phyloP scores from a whole-genome alignment of 2,113 vertebrate genomes.

The Sapayoa aenigma region DNA sequence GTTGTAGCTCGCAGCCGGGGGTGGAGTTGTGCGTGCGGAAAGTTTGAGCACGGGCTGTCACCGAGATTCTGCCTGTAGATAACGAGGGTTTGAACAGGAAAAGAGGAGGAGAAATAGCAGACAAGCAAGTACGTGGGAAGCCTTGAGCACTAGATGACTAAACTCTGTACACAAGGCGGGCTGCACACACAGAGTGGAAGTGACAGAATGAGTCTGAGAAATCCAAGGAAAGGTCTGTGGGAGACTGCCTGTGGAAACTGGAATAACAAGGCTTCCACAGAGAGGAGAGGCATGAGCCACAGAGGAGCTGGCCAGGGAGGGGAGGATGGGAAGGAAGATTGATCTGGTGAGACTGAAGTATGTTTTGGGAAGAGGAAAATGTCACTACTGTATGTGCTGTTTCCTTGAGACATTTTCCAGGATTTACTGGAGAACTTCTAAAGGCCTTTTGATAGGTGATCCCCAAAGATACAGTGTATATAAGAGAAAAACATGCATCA shows the following conservation, averaged over 20 bases:
- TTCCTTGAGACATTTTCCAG: not conserved
- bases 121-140: not conserved
- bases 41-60: not conserved
- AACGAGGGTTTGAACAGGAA: not conserved
- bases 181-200: not conserved
- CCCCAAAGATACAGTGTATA: not conserved
- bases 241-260: not conserved
- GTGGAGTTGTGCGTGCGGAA: not conserved
- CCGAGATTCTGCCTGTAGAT: not conserved
- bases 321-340: not conserved
- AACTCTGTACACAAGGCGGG: not conserved
- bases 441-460: not conserved
- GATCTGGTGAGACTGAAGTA: not conserved
- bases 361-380: not conserved
- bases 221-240: not conserved
- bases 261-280: not conserved
- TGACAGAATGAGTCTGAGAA: constrained; percentile 27
- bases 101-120: not conserved
- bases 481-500: not conserved
- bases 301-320: not conserved
- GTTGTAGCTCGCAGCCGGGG: accelerated
- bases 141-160: not conserved
- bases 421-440: not conserved
- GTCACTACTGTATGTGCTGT: not conserved
- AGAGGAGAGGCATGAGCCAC: not conserved